Conservation (phyloP, 2,113 vertebrate species). For the Indri indri region DNA sequence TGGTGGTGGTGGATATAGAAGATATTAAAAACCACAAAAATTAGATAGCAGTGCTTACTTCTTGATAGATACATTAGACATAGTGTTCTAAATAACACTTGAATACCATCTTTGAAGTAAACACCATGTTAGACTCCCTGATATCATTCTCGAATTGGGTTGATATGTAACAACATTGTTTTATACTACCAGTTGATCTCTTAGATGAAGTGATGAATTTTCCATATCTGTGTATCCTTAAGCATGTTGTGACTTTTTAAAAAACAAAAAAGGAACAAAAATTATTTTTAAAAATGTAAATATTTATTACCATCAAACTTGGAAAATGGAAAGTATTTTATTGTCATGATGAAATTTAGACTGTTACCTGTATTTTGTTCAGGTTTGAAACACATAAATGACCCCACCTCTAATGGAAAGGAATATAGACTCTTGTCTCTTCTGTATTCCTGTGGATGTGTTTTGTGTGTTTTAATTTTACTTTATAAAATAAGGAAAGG, state of each 20-base stretch:
- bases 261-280: constrained; percentile 72
- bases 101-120: constrained; percentile 67
- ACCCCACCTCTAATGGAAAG: constrained; percentile 46
- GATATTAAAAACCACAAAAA: constrained; percentile 77
- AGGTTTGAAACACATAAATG: constrained; percentile 56
- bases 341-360: constrained; percentile 69
- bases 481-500: constrained; percentile 34
- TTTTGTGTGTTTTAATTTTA: constrained; percentile 55
- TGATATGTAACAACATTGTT: constrained; percentile 69
- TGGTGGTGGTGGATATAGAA: constrained; percentile 81
- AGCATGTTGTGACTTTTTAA: constrained; percentile 80
- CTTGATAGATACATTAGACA: constrained; percentile 67
- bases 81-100: constrained; percentile 69
- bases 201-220: constrained; percentile 68
- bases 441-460: constrained; percentile 38
- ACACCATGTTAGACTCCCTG: constrained; percentile 68
- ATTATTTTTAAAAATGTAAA: constrained; percentile 77
- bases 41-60: constrained; percentile 72
- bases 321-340: constrained; percentile 71
- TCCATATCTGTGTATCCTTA: constrained; percentile 67
- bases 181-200: constrained; percentile 63
- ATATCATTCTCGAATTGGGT: constrained; percentile 62
- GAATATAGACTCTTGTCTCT: constrained; percentile 61
- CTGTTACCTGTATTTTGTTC: constrained; percentile 75
- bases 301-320: constrained; percentile 70